Percentiles rank a stretch among this genome's conserved stretches.
Evolutionary conservation across 1,140 invertebrate species (phyloP).

Genomic region (Hyphantria cunea): DNA sequence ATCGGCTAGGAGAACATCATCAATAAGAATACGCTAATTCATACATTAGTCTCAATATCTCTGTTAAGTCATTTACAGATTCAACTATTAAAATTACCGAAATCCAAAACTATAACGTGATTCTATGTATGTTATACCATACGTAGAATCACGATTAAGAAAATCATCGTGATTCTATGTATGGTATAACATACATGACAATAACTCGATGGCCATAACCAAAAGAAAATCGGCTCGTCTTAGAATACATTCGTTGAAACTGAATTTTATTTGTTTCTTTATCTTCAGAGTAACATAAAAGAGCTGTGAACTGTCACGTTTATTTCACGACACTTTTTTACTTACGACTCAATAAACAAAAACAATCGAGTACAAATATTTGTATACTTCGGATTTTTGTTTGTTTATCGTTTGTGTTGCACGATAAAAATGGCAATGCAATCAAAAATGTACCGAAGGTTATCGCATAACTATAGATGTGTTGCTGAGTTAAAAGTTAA

Average conservation of each 20-base stretch:
- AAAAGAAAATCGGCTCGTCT: conserved; percentile 11
- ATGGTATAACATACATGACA: conserved; percentile 14
- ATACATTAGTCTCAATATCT: too few relatives aligned
- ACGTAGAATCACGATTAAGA: too few relatives aligned
- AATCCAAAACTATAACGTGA: too few relatives aligned
- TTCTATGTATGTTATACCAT: conserved; percentile 9
- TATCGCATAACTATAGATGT: too few relatives aligned
- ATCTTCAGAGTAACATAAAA: conserved; percentile 58
- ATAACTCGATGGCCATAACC: conserved; percentile 18
- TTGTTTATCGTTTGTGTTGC: conserved; percentile 26
- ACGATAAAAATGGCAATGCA: conserved; percentile 11
- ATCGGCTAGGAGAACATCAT: too few relatives aligned
- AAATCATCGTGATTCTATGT: too few relatives aligned
- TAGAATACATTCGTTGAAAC: conserved; percentile 35
- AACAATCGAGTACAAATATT: conserved; percentile 71
- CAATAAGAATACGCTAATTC: too few relatives aligned
- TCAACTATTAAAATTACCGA: background rate
- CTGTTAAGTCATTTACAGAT: too few relatives aligned
- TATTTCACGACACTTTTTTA: conserved; percentile 65
- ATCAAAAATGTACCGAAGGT: background rate
- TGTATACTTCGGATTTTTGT: conserved; percentile 53
- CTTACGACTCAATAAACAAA: conserved; percentile 75
- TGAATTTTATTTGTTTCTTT: conserved; percentile 65
- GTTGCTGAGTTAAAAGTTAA: too few relatives aligned
- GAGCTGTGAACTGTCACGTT: conserved; percentile 60